phyloP scores from a whole-genome alignment of 2,888 invertebrate genomes.

The Lepidonotus clava region DNA sequence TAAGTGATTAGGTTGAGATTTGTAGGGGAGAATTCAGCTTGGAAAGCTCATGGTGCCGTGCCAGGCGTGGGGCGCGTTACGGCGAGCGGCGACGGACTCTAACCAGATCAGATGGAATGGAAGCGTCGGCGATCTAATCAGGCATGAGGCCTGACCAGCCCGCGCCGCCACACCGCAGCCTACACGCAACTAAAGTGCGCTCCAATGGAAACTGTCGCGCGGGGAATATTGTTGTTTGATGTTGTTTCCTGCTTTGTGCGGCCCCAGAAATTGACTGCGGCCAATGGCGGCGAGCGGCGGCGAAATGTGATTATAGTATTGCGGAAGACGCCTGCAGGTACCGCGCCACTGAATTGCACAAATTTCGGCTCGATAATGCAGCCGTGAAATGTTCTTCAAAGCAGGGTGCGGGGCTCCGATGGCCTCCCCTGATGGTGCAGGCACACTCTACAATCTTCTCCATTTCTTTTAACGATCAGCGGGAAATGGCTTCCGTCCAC shows the following conservation, averaged over 20 bases:
- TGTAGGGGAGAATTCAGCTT: too few species aligned
- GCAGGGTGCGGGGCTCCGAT: not conserved
- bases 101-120: not conserved
- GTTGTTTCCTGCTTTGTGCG: conserved; percentile 45
- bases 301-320: conserved; percentile 32
- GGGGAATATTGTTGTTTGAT: conserved; percentile 49
- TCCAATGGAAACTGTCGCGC: conserved; percentile 24
- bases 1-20: too few species aligned
- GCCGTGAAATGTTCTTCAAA: conserved; percentile 35
- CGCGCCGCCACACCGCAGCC: not conserved
- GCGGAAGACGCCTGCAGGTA: conserved; percentile 27
- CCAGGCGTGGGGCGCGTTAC: too few species aligned
- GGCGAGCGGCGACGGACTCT: too few species aligned
- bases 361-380: conserved; percentile 43
- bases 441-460: not conserved
- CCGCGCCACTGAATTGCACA: conserved; percentile 21
- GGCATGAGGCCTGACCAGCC: not conserved
- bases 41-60: too few species aligned
- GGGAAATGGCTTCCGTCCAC: not conserved
- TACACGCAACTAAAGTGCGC: not conserved
- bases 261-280: conserved; percentile 7
- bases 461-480: not conserved
- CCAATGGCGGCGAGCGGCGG: conserved; percentile 6
- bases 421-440: not conserved
- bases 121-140: conserved; percentile 39